Evolutionary conservation across 2,888 invertebrate species (phyloP).

Genomic region (Nysson spinosus): DNA sequence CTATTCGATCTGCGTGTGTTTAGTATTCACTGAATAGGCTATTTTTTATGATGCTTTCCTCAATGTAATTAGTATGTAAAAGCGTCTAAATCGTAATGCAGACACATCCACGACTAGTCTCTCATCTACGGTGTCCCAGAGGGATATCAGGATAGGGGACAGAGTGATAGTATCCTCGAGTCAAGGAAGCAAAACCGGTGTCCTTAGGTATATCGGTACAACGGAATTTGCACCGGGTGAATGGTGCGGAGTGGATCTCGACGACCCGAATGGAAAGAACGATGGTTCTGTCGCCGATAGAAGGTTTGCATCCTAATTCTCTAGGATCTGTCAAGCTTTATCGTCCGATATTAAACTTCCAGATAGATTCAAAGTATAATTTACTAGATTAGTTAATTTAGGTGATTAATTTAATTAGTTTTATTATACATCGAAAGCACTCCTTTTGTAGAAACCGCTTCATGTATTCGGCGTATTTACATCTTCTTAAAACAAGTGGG

Average conservation of each 20-base stretch:
- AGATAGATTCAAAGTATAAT: background rate
- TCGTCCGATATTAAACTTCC: background rate
- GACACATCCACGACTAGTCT: conserved; percentile 79
- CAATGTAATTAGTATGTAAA: too few species aligned
- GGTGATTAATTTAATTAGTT: too few species aligned
- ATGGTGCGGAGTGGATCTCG: conserved; percentile 97
- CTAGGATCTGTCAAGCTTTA: background rate
- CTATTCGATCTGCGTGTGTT: background rate
- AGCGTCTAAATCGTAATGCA: conserved; percentile 62
- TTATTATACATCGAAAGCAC: too few species aligned
- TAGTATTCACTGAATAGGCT: background rate
- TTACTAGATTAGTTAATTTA: too few species aligned
- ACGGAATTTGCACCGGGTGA: conserved; percentile 95
- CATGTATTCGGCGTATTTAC: too few species aligned
- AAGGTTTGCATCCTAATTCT: conserved; percentile 81
- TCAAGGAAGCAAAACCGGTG: conserved; percentile 92
- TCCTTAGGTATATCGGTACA: conserved; percentile 89
- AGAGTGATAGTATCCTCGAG: conserved; percentile 93
- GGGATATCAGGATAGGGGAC: conserved; percentile 90
- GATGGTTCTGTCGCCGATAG: conserved; percentile 96
- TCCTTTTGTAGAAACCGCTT: too few species aligned
- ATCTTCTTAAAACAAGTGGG: too few species aligned
- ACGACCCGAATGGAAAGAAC: conserved; percentile 96
- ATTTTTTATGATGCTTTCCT: too few species aligned
- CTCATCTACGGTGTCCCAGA: conserved; percentile 74